Conservation (phyloP, 2,113 vertebrate genomes). For the Mixornis gularis region DNA sequence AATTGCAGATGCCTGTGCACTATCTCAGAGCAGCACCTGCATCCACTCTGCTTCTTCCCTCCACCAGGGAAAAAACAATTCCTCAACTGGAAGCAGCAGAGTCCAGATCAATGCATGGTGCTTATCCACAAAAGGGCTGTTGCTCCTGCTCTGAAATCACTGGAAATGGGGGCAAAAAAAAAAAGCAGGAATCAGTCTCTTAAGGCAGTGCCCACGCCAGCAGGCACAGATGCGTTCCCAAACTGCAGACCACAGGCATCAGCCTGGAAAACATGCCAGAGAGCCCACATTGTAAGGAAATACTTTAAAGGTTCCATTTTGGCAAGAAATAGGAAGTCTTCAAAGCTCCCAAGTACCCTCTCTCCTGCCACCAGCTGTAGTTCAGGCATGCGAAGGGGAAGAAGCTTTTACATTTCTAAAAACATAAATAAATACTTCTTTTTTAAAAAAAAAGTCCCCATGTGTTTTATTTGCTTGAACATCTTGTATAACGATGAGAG, state of each 20-base stretch:
- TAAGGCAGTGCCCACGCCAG: background rate
- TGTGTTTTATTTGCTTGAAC: background rate
- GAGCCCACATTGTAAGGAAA: background rate
- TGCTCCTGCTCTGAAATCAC: background rate
- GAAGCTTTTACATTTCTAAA: background rate
- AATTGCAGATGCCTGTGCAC: background rate
- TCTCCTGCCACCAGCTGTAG: background rate
- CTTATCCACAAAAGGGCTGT: fast-evolving
- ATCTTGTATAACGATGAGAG: background rate
- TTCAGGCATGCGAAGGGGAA: background rate
- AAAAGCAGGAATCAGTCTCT: background rate
- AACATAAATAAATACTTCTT: background rate
- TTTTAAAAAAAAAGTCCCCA: background rate
- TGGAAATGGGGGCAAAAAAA: background rate
- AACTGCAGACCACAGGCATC: background rate
- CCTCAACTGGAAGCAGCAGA: background rate
- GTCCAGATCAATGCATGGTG: fast-evolving
- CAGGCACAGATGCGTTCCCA: background rate
- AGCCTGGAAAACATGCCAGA: background rate
- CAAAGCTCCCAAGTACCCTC: background rate
- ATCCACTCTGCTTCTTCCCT: background rate
- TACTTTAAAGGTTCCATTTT: background rate
- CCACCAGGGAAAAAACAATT: background rate
- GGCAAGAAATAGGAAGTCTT: background rate
- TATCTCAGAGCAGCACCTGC: background rate